phyloP scores from a whole-genome alignment of 2,113 vertebrate species.

The Procavia capensis region DNA sequence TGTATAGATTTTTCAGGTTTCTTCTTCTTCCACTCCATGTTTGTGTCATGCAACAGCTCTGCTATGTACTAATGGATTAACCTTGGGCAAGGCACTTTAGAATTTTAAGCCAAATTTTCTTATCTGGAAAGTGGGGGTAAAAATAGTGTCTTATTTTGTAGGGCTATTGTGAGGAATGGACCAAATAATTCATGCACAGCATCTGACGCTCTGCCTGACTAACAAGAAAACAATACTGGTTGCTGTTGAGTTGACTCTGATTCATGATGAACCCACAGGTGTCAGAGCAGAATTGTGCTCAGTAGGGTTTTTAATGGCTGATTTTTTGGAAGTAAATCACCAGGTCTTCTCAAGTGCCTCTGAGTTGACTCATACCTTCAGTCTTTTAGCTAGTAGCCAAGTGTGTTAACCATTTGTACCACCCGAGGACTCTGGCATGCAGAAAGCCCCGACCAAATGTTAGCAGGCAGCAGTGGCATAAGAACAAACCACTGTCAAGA shows the following conservation, averaged over 20 bases:
- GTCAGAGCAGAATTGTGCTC: background rate
- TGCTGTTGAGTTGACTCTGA: background rate
- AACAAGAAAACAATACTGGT: background rate
- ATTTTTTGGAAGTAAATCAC: background rate
- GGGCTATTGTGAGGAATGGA: background rate
- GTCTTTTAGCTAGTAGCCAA: background rate
- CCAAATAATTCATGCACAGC: background rate
- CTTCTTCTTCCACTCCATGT: background rate
- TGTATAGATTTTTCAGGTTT: background rate
- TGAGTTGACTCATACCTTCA: background rate
- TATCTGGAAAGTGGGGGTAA: background rate
- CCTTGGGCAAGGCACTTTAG: background rate
- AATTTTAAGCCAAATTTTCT: slow-evolving; percentile 10
- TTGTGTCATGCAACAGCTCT: background rate
- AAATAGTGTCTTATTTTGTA: background rate
- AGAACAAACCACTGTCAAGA: background rate
- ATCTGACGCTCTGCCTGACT: background rate
- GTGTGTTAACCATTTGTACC: background rate
- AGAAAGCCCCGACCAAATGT: background rate
- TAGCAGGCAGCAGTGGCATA: background rate
- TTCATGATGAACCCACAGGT: background rate
- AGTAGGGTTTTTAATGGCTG: background rate
- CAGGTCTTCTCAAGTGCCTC: background rate
- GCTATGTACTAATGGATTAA: background rate
- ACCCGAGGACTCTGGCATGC: background rate